Base-by-base conservation (phyloP, 2,797 vertebrate genomes). In the Paratrypauchen microcephalus region DNA sequence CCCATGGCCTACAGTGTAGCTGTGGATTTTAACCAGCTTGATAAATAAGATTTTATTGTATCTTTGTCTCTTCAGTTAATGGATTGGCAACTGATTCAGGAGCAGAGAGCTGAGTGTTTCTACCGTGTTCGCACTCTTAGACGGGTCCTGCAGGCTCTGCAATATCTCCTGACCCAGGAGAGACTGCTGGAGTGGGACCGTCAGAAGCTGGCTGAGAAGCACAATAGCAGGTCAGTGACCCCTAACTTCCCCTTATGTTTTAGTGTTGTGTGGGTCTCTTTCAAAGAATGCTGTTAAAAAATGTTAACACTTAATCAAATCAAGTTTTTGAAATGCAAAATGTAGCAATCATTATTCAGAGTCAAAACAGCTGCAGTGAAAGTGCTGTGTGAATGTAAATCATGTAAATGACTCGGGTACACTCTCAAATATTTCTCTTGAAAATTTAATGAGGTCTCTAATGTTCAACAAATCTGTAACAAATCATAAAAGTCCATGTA, bases 211-310 rank as follows among this genome's bases (percentile, higher is more conserved):
- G 96, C 96, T 26, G 70, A 81, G 36, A 79, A 93, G 56, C 92
- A 97, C 71, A 89, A 76, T 55, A 74, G 93, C 85, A 96, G 95
- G 97, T 98, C 64, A 72, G 86, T 54, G 57, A 21, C 54, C 64
- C 3, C 11, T 48, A 62, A 70, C 61, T 64, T 36, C 60, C 24
- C 70, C 75, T 69, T 78, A 71, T 73, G 70, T 54, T 78, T 60
- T 47, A 60, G 70, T 30, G 23, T 48, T 19, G 11, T 19, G 12
- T 45, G 32, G 47, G 60, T 65, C 47, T 11, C 7, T 28, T 2
- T 32, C 6, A 32, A 41, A 5, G 60, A 66, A 76, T 36, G 52
- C 65, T 23, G 18, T 65, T 41, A 11, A 12, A 18, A 30, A 65
- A n/a, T 30, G 47, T 66, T 12, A n/a, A 26, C 18, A 41, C 32